These are phyloP conservation scores for Aix galericulata DNA, from an alignment of 2,113 vertebrate species.

Conservation along the genomic window DNA sequence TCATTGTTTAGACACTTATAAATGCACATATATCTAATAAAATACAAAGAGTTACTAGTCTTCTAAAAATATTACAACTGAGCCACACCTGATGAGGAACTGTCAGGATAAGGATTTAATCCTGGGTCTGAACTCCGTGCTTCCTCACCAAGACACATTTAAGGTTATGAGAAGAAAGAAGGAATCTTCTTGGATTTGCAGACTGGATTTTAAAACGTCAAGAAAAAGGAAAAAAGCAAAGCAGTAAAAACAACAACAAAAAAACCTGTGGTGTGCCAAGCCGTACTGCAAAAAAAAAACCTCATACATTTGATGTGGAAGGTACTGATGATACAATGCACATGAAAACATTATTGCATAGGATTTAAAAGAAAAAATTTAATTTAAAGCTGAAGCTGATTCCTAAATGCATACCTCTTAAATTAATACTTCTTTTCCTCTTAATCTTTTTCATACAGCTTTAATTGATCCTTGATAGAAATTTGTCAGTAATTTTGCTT, in stretches of 20 bases:
- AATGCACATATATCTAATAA: neutral
- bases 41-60: fast-evolving
- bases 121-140: neutral
- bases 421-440: neutral
- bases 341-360: neutral
- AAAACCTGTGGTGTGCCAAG: neutral
- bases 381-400: neutral
- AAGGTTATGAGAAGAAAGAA: neutral
- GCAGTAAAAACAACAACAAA: neutral
- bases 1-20: neutral
- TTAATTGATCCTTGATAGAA: neutral
- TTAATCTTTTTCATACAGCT: neutral
- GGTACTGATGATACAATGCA: neutral
- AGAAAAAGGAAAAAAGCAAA: neutral
- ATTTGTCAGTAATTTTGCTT: neutral
- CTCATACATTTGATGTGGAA: neutral
- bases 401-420: neutral
- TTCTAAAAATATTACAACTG: neutral
- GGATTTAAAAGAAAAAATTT: neutral
- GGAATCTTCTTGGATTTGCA: neutral
- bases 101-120: neutral
- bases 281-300: neutral
- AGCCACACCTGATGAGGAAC: neutral
- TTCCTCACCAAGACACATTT: neutral
- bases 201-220: neutral